Evolutionary conservation across 2,113 vertebrate genomes (phyloP).

Genomic region (Puffinus mauretanicus): DNA sequence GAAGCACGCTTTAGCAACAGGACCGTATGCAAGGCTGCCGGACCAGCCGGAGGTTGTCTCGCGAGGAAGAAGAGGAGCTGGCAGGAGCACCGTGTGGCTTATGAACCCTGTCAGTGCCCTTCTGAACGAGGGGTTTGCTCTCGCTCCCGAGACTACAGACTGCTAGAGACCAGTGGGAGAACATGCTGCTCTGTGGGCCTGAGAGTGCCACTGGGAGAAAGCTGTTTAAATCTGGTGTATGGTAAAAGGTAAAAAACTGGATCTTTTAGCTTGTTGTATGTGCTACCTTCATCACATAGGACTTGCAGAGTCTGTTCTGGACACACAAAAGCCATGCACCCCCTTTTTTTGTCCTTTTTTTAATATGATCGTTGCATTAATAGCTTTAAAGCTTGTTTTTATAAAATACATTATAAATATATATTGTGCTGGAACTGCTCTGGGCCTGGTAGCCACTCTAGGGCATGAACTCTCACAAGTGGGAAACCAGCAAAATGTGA

Average conservation of each 20-base stretch:
- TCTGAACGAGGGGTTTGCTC: neutral
- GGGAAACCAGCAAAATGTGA: neutral
- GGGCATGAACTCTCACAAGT: neutral
- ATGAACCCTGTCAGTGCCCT: neutral
- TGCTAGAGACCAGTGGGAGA: neutral
- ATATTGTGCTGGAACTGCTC: neutral
- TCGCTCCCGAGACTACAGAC: neutral
- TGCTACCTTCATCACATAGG: rapidly evolving
- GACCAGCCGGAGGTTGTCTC: neutral
- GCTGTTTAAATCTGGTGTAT: neutral
- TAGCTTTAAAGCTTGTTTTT: neutral
- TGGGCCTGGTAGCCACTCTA: neutral
- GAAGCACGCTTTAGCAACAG: neutral
- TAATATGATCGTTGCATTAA: neutral
- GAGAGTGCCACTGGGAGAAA: neutral
- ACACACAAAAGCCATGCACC: rapidly evolving
- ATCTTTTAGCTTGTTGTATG: neutral
- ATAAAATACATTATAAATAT: neutral
- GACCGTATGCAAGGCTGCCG: neutral
- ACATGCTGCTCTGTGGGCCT: neutral
- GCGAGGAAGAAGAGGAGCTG: neutral
- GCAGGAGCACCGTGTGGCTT: neutral
- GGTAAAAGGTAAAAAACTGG: neutral
- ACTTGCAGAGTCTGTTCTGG: neutral
- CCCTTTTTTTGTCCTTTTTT: neutral